phyloP scores from a whole-genome alignment of 2,888 invertebrate genomes.

The Hyalella azteca region DNA sequence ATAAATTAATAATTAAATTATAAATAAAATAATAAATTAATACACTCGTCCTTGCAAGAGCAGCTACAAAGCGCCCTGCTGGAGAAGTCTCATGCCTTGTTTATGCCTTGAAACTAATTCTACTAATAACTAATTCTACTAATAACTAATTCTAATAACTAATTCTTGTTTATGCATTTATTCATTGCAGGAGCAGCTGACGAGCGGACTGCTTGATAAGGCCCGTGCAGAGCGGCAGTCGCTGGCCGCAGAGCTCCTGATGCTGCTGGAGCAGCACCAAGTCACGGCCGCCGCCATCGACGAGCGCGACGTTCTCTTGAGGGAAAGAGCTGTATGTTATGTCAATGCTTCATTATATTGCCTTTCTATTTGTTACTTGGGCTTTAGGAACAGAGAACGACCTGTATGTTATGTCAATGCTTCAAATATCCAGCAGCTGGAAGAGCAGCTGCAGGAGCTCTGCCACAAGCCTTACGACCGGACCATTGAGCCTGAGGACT shows the following conservation, averaged over 20 bases:
- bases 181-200: slow-evolving; percentile 18
- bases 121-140: too few relatives aligned
- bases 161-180: too few relatives aligned
- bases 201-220: slow-evolving; percentile 9
- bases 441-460: slow-evolving; percentile 6
- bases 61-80: too few relatives aligned
- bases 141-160: too few relatives aligned
- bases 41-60: too few relatives aligned
- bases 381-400: neutral
- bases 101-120: too few relatives aligned
- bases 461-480: slow-evolving; percentile 10
- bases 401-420: neutral
- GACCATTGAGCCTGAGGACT: slow-evolving; percentile 3
- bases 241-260: slow-evolving; percentile 36
- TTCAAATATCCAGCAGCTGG: slow-evolving; percentile 39
- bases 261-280: slow-evolving; percentile 20
- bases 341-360: too few relatives aligned
- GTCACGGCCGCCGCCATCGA: neutral
- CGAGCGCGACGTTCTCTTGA: neutral
- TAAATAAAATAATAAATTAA: too few relatives aligned
- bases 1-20: too few relatives aligned
- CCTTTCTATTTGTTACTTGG: too few relatives aligned
- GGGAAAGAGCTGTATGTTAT: neutral
- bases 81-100: too few relatives aligned
- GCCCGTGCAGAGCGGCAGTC: neutral